Evolutionary conservation across 2,113 vertebrate species (phyloP).

Genomic region (Atherinomorus stipes): DNA sequence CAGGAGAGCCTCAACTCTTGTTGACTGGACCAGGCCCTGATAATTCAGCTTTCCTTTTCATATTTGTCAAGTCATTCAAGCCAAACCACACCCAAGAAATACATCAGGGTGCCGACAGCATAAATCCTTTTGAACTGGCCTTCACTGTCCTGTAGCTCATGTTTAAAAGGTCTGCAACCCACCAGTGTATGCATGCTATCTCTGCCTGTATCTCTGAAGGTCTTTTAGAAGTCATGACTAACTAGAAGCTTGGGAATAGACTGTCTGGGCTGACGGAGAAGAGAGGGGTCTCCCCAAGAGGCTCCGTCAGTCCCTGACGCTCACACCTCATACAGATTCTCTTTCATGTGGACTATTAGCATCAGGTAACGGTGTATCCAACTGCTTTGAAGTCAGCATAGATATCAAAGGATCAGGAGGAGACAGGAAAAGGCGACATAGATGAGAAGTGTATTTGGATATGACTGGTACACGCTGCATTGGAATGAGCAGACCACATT

Average conservation of each 20-base stretch:
- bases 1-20: conserved; percentile 20
- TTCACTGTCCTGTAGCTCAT: conserved; percentile 42
- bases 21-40: conserved; percentile 14
- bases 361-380: conserved; percentile 73
- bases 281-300: conserved; percentile 61
- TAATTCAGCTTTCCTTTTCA: conserved; percentile 15
- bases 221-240: conserved; percentile 80
- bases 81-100: conserved; percentile 20
- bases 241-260: conserved; percentile 78
- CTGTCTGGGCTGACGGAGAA: conserved; percentile 67
- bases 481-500: conserved; percentile 28
- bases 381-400: conserved; percentile 72
- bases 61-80: conserved; percentile 42
- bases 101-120: conserved; percentile 5
- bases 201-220: conserved; percentile 61
- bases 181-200: conserved; percentile 32
- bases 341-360: conserved; percentile 82
- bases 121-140: conserved; percentile 51
- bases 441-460: conserved; percentile 44
- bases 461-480: conserved; percentile 35
- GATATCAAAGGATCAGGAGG: conserved; percentile 66
- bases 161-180: conserved; percentile 54
- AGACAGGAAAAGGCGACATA: conserved; percentile 36
- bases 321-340: conserved; percentile 76
- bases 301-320: conserved; percentile 59